Base-by-base conservation (phyloP, 2,888 invertebrate genomes). In the Pinctada fucata region DNA sequence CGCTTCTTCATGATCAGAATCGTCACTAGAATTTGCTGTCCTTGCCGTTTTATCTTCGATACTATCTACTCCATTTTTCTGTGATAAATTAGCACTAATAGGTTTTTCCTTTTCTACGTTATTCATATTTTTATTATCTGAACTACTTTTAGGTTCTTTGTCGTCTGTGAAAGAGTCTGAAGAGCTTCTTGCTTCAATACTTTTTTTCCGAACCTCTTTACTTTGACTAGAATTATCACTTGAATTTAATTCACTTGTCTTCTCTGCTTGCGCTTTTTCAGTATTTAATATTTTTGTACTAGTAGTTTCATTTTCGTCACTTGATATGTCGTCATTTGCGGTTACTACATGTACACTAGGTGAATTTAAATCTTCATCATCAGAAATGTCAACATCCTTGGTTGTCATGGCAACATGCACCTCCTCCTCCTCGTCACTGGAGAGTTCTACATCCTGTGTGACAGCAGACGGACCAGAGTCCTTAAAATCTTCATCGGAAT, bases 401-500 rank as follows among this genome's bases (percentile, higher is more conserved):
- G 63, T 68, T 48, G 73, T 75, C 13, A 70, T 78, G n/a, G 78
- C 82, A 31, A 63, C 71, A 13, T 58, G 71, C 8, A 31, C 67
- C 5, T 78, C 79, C 49, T 83, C 82, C 58, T 87, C 87, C 16
- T 87, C 88, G 13, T 89, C 89, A 82, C 87, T 88, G 13, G 88
- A 87, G 16, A 89, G 75, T 69, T 87, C 88, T 45, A 87, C 66
- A 63, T 85, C 83, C 8, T 84, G 81, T 45, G 65, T 76, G 3
- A 82, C 75, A 6, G 49, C 66, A 1, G 68, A 58, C 63, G 68
- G 74, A 45, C 71, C 78, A 31, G 71, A 70, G 51, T 77, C 69
- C 16, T 66, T 78, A 16, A 82, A 78, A 68, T 92, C 91, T 82
- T 95, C 95, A 69, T 95, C 95, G 0, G 95, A 95, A 86, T 96